phyloP scores from a whole-genome alignment of 2,113 vertebrate genomes.

The Platichthys flesus region DNA sequence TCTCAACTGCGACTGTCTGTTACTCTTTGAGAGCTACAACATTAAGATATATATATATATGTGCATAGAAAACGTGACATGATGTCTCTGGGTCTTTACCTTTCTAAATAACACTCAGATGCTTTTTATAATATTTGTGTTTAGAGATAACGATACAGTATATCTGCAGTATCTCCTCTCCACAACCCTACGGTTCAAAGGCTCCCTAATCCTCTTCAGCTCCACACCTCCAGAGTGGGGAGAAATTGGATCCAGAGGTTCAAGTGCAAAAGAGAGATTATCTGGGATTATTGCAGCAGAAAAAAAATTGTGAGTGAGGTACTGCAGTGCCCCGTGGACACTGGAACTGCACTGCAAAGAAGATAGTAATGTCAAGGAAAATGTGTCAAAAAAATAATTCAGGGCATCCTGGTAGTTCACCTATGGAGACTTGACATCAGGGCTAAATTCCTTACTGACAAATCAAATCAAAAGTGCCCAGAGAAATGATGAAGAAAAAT shows the following conservation, averaged over 20 bases:
- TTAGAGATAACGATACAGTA: neutral
- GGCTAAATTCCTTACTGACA: too few species aligned
- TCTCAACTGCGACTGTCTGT: neutral
- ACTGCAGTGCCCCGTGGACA: neutral
- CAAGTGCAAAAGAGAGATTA: constrained; percentile 44
- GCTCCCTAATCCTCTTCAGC: neutral
- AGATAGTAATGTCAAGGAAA: neutral
- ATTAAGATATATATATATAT: neutral
- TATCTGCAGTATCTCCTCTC: neutral
- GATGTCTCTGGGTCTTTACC: too few species aligned
- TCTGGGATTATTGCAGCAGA: constrained; percentile 33
- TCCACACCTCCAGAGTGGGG: constrained; percentile 15
- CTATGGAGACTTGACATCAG: too few species aligned
- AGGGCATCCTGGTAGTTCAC: neutral
- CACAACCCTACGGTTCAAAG: neutral
- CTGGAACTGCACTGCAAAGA: neutral
- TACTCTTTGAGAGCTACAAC: neutral
- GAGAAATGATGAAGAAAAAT: too few species aligned
- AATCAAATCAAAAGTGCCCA: too few species aligned
- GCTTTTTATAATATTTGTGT: too few species aligned
- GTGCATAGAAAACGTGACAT: too few species aligned
- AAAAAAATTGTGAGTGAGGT: constrained; percentile 19
- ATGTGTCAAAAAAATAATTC: neutral
- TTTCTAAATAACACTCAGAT: too few species aligned
- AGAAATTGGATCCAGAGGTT: constrained; percentile 28